Evolutionary conservation across 2,888 invertebrate species (phyloP).

Genomic region (Ornithoptera alexandrae): DNA sequence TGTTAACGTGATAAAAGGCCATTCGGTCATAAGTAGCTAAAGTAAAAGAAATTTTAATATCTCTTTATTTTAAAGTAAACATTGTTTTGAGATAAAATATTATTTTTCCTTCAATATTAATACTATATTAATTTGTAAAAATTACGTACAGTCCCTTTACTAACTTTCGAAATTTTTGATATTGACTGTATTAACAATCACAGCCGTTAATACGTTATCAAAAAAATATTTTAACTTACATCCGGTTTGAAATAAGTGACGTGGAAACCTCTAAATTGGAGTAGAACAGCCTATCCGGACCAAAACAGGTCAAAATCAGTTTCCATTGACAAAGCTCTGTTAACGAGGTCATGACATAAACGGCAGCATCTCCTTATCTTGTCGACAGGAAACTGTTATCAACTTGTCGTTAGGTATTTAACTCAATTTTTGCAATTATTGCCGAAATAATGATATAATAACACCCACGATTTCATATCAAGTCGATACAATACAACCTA

Average conservation of each 20-base stretch:
- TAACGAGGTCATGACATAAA: slow-evolving; percentile 69
- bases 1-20: not conserved
- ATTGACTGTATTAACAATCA: no score
- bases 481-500: slow-evolving; percentile 23
- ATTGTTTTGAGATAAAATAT: no score
- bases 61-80: not conserved
- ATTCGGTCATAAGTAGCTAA: not conserved
- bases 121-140: not conserved
- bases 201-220: not conserved
- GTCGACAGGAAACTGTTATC: slow-evolving; percentile 72
- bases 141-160: no score
- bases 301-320: slow-evolving; percentile 76
- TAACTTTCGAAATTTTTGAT: no score
- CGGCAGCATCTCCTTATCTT: slow-evolving; percentile 65
- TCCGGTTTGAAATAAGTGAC: slow-evolving; percentile 4
- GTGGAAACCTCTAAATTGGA: slow-evolving; percentile 43
- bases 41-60: not conserved
- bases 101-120: not conserved
- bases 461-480: slow-evolving; percentile 63
- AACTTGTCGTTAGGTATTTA: slow-evolving; percentile 73
- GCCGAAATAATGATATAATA: slow-evolving; percentile 70
- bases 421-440: slow-evolving; percentile 78
- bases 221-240: not conserved
- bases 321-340: slow-evolving; percentile 71
- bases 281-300: slow-evolving; percentile 46